Percentiles rank a stretch among this genome's conserved stretches.
Evolutionary conservation across 2,888 invertebrate species (phyloP).

Genomic region (Phengaris arion): DNA sequence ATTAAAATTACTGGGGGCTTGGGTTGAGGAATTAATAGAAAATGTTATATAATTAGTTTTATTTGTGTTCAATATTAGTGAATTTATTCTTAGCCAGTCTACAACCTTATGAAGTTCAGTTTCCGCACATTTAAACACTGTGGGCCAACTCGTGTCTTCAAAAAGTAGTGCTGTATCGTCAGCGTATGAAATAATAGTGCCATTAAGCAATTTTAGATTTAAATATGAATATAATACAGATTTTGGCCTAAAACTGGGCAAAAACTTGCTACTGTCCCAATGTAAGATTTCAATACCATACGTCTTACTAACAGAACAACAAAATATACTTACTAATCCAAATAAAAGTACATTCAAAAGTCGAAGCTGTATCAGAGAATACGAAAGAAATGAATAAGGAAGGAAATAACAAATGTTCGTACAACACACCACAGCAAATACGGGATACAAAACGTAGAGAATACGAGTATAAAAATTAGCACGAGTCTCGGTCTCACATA

Average conservation of each 20-base stretch:
- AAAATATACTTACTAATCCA: neutral
- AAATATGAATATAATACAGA: too few relatives aligned
- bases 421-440: slow-evolving; percentile 19
- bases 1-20: too few relatives aligned
- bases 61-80: too few relatives aligned
- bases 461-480: slow-evolving; percentile 24
- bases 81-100: too few relatives aligned
- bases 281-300: neutral
- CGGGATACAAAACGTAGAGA: slow-evolving; percentile 4
- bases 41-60: too few relatives aligned
- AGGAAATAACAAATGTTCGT: slow-evolving; percentile 21
- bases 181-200: too few relatives aligned
- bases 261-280: neutral
- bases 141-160: too few relatives aligned
- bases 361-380: neutral
- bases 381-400: slow-evolving; percentile 8
- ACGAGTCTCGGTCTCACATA: slow-evolving; percentile 7
- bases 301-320: neutral
- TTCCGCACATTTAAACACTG: too few relatives aligned
- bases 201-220: too few relatives aligned
- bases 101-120: too few relatives aligned
- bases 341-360: neutral
- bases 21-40: too few relatives aligned
- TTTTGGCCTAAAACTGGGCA: neutral
- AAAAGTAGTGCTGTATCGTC: too few relatives aligned